Conservation (phyloP, 2,888 invertebrate genomes). For the Perithous albicinctus region DNA sequence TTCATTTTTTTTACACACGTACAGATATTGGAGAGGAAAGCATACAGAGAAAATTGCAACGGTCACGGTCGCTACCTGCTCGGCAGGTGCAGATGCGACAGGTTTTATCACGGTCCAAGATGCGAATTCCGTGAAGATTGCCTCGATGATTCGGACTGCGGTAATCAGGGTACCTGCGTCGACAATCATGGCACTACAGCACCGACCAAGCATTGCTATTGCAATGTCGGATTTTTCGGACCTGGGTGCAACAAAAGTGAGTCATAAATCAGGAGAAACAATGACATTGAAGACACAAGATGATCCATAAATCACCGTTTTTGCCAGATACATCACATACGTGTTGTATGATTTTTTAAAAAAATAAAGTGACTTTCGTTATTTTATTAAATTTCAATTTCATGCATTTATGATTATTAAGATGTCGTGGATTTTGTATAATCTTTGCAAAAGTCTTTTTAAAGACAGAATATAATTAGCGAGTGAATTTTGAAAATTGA, state of each 20-base stretch:
- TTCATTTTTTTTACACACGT: slow-evolving; percentile 33
- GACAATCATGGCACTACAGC: slow-evolving; percentile 92
- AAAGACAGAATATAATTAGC: too few species aligned
- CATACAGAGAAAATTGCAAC: slow-evolving; percentile 93
- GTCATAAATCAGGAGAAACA: slow-evolving; percentile 74
- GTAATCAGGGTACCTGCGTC: slow-evolving; percentile 93
- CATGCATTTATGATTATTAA: not conserved
- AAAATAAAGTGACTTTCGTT: not conserved
- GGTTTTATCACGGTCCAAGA: slow-evolving; percentile 91
- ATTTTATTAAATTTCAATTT: not conserved
- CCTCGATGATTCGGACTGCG: slow-evolving; percentile 93
- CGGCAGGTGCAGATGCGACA: slow-evolving; percentile 92
- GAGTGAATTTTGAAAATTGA: too few species aligned
- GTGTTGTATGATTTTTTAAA: not conserved
- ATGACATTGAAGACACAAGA: not conserved
- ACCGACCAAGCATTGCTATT: slow-evolving; percentile 95
- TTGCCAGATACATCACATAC: not conserved
- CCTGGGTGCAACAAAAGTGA: slow-evolving; percentile 93
- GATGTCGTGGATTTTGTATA: not conserved
- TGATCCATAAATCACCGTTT: not conserved
- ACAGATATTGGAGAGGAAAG: slow-evolving; percentile 86
- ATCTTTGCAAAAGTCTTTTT: too few species aligned
- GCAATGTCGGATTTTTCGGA: slow-evolving; percentile 95
- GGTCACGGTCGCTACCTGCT: slow-evolving; percentile 93
- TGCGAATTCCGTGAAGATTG: slow-evolving; percentile 97